Conservation (phyloP, 2,113 vertebrate species). For the Tenrec ecaudatus region DNA sequence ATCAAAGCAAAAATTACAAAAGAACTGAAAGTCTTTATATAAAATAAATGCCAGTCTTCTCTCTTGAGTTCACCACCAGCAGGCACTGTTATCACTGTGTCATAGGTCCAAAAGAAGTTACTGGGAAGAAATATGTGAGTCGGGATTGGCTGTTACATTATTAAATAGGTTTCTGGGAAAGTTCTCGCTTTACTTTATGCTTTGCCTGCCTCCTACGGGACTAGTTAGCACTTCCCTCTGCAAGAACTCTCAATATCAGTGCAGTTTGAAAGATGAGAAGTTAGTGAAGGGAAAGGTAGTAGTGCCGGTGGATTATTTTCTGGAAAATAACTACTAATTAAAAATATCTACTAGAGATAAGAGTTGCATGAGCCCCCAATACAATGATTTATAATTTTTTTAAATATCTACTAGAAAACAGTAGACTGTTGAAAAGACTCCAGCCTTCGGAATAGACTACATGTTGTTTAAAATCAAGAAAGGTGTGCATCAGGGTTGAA, state of each 20-base stretch:
- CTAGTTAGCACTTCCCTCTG: too few species aligned
- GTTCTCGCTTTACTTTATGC: not conserved
- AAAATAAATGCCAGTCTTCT: not conserved
- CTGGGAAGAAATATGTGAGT: not conserved
- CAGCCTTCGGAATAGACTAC: not conserved
- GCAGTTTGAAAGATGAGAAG: not conserved
- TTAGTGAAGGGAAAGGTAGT: not conserved
- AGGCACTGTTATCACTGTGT: not conserved
- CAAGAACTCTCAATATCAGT: not conserved
- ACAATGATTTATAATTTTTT: too few species aligned
- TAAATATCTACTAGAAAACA: not conserved
- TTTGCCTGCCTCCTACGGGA: not conserved
- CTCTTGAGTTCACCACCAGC: not conserved
- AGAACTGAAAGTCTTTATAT: not conserved
- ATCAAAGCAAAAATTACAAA: not conserved
- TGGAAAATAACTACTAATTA: not conserved
- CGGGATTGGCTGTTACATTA: not conserved
- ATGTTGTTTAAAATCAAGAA: not conserved
- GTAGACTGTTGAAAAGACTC: not conserved
- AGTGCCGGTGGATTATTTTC: not conserved
- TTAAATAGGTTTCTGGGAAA: not conserved
- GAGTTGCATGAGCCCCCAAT: too few species aligned
- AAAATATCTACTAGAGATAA: not conserved
- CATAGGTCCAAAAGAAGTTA: too few species aligned
- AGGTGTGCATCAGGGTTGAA: not conserved